Evolutionary conservation across 2,797 vertebrate species (phyloP), one percentile per base, ranked within the genome.

Genomic region (Tachyglossus aculeatus): DNA sequence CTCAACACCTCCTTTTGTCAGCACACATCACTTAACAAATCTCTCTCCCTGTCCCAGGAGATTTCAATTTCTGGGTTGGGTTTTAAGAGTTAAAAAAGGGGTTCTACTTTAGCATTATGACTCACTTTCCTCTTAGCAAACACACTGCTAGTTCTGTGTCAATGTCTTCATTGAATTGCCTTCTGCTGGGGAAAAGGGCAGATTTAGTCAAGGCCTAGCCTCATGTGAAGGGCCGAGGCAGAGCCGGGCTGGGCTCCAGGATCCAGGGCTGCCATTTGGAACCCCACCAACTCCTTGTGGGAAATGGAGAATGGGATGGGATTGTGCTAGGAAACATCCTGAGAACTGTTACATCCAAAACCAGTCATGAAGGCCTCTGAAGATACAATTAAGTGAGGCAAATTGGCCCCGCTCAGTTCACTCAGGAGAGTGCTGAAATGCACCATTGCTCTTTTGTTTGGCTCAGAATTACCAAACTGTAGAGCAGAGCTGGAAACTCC

Each of bases 1-100:
- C n/a, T n/a, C n/a, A n/a, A n/a, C n/a, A n/a, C n/a, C n/a, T n/a
- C n/a, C n/a, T n/a, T n/a, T n/a, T n/a, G n/a, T n/a, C n/a, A n/a
- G n/a, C n/a, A n/a, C n/a, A n/a, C n/a, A n/a, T n/a, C n/a, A n/a
- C n/a, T n/a, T n/a, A n/a, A n/a, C n/a, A n/a, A n/a, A n/a, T n/a
- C n/a, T n/a, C n/a, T n/a, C n/a, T n/a, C n/a, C n/a, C n/a, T n/a
- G n/a, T n/a, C n/a, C n/a, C n/a, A n/a, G n/a, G n/a, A n/a, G n/a
- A n/a, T n/a, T n/a, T n/a, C n/a, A n/a, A n/a, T n/a, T n/a, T n/a
- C n/a, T n/a, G n/a, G n/a, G n/a, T n/a, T n/a, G n/a, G n/a, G n/a
- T n/a, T n/a, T n/a, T n/a, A n/a, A n/a, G n/a, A n/a, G n/a, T 77
- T 65, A 56, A 59, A 81, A 64, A 73, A 39, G 52, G 66, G 69